Conservation (phyloP, 2,888 invertebrate species). For the Drymonia ruficornis region DNA sequence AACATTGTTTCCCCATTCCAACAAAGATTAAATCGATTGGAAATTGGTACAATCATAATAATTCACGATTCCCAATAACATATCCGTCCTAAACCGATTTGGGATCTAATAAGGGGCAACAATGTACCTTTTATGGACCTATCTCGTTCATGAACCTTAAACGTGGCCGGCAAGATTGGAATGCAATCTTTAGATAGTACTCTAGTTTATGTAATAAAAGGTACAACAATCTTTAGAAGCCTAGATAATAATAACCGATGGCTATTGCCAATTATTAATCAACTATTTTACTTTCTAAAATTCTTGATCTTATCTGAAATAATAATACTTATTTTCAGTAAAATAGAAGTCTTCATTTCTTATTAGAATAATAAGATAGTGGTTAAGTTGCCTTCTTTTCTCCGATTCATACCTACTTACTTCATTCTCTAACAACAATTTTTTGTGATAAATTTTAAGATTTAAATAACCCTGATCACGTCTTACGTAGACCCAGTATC, state of each 20-base stretch:
- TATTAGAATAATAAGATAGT: too few species aligned
- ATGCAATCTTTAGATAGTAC: background rate
- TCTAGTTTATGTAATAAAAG: background rate
- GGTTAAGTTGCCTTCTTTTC: too few species aligned
- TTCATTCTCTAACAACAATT: too few species aligned
- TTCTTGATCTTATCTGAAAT: too few species aligned
- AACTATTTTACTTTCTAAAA: background rate
- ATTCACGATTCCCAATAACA: slow-evolving; percentile 50
- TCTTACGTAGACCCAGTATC: too few species aligned
- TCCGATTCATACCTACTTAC: too few species aligned
- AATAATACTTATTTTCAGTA: too few species aligned
- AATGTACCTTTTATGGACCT: background rate
- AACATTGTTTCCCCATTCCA: background rate
- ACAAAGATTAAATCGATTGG: slow-evolving; percentile 18
- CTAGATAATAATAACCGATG: background rate
- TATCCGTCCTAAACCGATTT: background rate
- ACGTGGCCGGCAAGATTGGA: background rate
- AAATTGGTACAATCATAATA: slow-evolving; percentile 52
- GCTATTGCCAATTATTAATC: too few species aligned
- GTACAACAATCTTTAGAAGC: background rate
- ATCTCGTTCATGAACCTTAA: background rate
- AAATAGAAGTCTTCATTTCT: too few species aligned
- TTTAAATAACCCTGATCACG: too few species aligned
- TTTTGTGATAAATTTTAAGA: too few species aligned
- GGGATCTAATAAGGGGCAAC: background rate